Percentiles rank a stretch among this genome's conserved stretches.
Evolutionary conservation across 2,888 invertebrate genomes (phyloP).

Genomic region (Dynastes maya): DNA sequence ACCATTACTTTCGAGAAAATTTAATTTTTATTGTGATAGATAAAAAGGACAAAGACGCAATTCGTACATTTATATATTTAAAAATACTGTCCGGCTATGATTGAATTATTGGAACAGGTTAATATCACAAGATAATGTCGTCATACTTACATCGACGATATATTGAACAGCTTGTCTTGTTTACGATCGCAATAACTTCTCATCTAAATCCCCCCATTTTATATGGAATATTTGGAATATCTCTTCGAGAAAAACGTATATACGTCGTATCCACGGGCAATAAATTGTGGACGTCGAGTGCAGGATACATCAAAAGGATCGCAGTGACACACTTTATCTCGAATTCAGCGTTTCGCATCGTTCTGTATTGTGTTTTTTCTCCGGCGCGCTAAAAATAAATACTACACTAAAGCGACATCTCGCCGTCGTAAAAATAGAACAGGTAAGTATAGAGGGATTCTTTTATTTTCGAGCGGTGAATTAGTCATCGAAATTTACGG

Average conservation of each 20-base stretch:
- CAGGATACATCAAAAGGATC: slow-evolving; percentile 4
- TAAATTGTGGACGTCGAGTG: background rate
- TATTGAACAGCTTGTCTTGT: slow-evolving; percentile 9
- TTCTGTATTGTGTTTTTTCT: background rate
- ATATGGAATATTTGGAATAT: background rate
- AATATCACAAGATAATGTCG: slow-evolving; percentile 3
- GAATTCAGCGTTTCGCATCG: slow-evolving; percentile 9
- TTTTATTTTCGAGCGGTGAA: background rate
- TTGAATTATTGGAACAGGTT: slow-evolving; percentile 6
- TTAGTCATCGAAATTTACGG: slow-evolving; percentile 29
- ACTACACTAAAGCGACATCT: background rate
- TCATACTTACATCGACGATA: slow-evolving; percentile 5
- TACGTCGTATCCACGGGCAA: background rate
- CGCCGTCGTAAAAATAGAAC: background rate
- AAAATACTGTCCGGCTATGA: background rate
- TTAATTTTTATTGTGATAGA: too few relatives aligned
- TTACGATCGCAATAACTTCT: slow-evolving; percentile 4
- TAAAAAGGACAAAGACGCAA: too few relatives aligned
- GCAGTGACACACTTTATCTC: background rate
- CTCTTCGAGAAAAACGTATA: slow-evolving; percentile 5
- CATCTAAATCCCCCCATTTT: background rate
- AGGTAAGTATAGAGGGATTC: slow-evolving; percentile 12
- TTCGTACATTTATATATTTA: too few relatives aligned
- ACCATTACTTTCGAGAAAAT: too few relatives aligned
- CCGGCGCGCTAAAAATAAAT: background rate